A percentile compares a stretch with the other conserved stretches of the same genome.
Evolutionary conservation across 2,113 vertebrate genomes (phyloP).

Genomic region (Anguilla rostrata): DNA sequence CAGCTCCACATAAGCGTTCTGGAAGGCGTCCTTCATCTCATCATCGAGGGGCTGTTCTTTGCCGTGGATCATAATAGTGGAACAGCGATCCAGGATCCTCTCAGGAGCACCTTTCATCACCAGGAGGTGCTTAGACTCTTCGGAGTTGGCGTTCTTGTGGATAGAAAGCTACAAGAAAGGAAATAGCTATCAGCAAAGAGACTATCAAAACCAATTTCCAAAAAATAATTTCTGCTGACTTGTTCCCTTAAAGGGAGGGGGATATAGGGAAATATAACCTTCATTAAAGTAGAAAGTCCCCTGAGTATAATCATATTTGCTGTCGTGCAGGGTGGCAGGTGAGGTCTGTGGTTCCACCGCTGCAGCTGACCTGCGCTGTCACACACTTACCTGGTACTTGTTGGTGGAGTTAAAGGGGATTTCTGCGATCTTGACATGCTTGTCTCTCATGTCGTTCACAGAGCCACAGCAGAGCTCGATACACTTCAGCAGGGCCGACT

Average conservation of each 20-base stretch:
- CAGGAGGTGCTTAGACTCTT: conserved; percentile 71
- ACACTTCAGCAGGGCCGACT: conserved; percentile 91
- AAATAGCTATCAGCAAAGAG: background rate
- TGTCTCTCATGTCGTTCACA: conserved; percentile 82
- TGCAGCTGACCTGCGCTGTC: no score
- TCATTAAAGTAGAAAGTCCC: no score
- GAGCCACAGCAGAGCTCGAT: conserved; percentile 90
- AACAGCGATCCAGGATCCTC: conserved; percentile 89
- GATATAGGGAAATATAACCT: no score
- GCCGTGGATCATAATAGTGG: conserved; percentile 83
- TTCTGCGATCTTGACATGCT: conserved; percentile 79
- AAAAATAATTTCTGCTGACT: no score
- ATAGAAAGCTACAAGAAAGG: conserved; percentile 76
- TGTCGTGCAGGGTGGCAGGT: no score
- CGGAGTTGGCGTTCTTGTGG: conserved; percentile 71
- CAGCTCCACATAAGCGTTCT: conserved; percentile 89
- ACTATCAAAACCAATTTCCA: background rate
- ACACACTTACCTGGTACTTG: conserved; percentile 84
- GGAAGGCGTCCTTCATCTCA: conserved; percentile 89
- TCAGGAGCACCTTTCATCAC: conserved; percentile 94
- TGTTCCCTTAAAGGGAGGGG: no score
- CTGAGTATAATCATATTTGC: no score
- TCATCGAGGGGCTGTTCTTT: conserved; percentile 83
- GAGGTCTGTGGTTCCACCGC: no score
- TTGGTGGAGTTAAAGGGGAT: conserved; percentile 96